Conservation (phyloP, 2,888 invertebrate genomes). For the Heliothis peltigera region DNA sequence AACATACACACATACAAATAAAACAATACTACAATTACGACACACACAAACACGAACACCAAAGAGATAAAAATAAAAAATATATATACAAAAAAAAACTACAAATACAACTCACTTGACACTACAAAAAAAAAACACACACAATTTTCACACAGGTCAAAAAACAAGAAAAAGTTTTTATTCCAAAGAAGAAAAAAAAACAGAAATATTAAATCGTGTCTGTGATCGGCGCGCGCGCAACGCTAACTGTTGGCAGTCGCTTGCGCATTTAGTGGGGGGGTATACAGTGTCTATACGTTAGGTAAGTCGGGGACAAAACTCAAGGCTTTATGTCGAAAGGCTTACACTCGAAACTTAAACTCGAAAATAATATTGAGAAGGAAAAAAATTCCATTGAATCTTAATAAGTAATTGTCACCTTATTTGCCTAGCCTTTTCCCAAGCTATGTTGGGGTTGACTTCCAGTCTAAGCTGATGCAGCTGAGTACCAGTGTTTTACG, state of each 20-base stretch:
- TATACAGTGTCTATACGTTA: conserved; percentile 44
- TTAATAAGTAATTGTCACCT: no score
- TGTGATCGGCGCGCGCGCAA: conserved; percentile 43
- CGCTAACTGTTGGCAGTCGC: conserved; percentile 39
- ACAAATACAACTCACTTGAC: conserved; percentile 1
- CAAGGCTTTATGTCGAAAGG: conserved; percentile 49
- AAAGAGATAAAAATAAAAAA: conserved; percentile 20
- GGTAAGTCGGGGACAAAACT: conserved; percentile 51
- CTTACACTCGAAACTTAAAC: conserved; percentile 21
- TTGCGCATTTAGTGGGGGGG: conserved; percentile 30
- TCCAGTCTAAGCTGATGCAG: no score
- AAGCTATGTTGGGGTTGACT: no score
- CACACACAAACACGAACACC: conserved; percentile 6
- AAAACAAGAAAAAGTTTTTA: neutral
- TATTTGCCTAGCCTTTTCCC: no score
- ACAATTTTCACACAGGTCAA: conserved; percentile 15
- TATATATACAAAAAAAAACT: conserved; percentile 13
- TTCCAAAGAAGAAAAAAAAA: neutral
- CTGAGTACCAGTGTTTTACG: no score
- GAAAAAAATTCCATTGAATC: no score
- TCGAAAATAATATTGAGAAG: no score
- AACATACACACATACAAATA: conserved; percentile 31
- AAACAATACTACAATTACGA: conserved; percentile 30
- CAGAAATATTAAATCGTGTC: conserved; percentile 35
- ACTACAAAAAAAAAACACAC: conserved; percentile 28